These are phyloP conservation scores for Tyto alba DNA, from an alignment of 2,113 vertebrate species.

Conservation along the genomic window DNA sequence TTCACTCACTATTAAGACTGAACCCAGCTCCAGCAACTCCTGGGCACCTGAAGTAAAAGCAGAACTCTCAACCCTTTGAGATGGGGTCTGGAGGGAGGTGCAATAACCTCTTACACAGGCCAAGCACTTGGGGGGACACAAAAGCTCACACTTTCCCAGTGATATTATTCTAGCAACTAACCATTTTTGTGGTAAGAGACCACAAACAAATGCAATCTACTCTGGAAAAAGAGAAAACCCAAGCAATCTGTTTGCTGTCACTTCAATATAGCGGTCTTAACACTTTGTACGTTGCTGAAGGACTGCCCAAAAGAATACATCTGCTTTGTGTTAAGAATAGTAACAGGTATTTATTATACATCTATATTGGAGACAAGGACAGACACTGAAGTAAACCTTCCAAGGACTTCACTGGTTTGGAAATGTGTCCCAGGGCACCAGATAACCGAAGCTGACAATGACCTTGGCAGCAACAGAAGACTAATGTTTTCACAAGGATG, in stretches of 20 bases:
- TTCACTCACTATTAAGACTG: not conserved
- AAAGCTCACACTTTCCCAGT: not conserved
- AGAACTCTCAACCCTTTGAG: not conserved
- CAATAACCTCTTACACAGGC: not conserved
- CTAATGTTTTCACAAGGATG: not conserved
- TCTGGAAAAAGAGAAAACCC: not conserved
- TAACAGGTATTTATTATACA: not conserved
- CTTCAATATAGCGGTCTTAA: not conserved
- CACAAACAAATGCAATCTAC: not conserved
- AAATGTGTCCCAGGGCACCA: not conserved
- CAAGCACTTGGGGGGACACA: not conserved
- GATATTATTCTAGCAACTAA: not conserved
- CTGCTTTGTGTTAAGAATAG: not conserved
- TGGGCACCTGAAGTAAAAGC: not conserved
- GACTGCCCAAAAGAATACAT: not conserved
- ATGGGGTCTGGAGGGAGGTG: not conserved
- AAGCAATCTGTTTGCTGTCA: not conserved
- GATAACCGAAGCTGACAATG: not conserved
- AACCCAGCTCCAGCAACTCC: not conserved
- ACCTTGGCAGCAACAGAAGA: not conserved
- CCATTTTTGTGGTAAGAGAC: not conserved
- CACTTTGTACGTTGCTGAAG: not conserved
- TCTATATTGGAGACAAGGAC: not conserved
- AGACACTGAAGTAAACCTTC: not conserved
- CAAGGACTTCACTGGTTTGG: not conserved